phyloP scores from a whole-genome alignment of 1,140 invertebrate genomes.

The Vanessa atalanta region DNA sequence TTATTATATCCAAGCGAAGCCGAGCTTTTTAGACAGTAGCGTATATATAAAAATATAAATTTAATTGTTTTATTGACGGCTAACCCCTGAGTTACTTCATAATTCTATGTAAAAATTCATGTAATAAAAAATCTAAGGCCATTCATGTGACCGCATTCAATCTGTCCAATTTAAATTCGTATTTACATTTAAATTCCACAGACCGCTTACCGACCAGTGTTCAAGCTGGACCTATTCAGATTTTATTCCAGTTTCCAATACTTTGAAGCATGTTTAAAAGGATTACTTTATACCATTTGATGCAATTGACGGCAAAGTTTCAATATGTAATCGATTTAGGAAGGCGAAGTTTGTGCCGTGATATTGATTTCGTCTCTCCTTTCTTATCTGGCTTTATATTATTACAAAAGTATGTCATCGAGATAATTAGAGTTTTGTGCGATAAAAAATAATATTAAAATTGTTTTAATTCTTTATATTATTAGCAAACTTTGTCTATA shows the following conservation, averaged over 20 bases:
- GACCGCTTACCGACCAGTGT: slow-evolving; percentile 17
- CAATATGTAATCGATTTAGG: background rate
- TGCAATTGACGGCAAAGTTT: background rate
- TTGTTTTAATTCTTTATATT: too few species aligned
- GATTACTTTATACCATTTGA: slow-evolving; percentile 14
- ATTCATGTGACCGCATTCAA: slow-evolving; percentile 23
- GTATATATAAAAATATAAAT: too few species aligned
- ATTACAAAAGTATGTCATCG: background rate
- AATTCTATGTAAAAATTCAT: too few species aligned
- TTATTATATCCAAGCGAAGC: too few species aligned
- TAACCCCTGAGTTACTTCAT: too few species aligned
- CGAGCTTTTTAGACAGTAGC: too few species aligned
- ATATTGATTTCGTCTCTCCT: background rate
- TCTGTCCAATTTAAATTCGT: slow-evolving; percentile 29
- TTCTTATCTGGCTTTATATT: background rate
- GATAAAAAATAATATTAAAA: background rate
- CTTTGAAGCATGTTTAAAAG: slow-evolving; percentile 16
- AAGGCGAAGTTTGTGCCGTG: background rate
- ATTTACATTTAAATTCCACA: slow-evolving; percentile 38
- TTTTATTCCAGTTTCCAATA: slow-evolving; percentile 14
- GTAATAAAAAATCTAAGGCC: slow-evolving; percentile 26
- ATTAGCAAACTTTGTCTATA: too few species aligned
- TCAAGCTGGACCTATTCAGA: slow-evolving; percentile 15
- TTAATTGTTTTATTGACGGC: too few species aligned
- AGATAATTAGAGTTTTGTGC: background rate